Base-by-base conservation (phyloP, 1,140 invertebrate species). In the Antheraea mylitta region DNA sequence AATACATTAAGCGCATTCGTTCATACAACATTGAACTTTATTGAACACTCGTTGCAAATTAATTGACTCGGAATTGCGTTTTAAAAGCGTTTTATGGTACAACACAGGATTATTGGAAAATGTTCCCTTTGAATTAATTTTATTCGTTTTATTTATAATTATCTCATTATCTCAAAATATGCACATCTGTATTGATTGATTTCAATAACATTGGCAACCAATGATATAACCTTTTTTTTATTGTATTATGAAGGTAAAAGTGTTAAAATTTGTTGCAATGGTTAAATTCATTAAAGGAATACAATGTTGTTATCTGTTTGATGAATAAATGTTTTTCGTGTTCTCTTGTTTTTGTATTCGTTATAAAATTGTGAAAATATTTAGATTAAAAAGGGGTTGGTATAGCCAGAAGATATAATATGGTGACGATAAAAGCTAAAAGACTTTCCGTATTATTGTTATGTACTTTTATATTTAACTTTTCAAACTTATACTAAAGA, bases 81-180 rank as follows among this genome's bases (percentile, higher is more conserved):
- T 76, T 76, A 71, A 75, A 77, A 79, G 71, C 71, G 61, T 72
- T 82, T 70, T 76, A 76, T 68, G 75, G 73, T 70, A 70, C 75
- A 66, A 73, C 68, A 73, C 70, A 45, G 67, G 67, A 70, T 71
- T 73, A 72, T 76, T 36, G 69, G 63, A 69, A 73, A 73, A 74
- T 69, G 63, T 70, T 67, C 58, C n/a, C 64, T 16, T 13, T 64
- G 69, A 69, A 73, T 73, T 71, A 73, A 77, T 73, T 75, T 69
- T 66, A 75, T 75, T 77, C 68, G 53, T 64, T 71, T 53, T 70
- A 70, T 75, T 77, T 77, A 75, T 75, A 71, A 74, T 71, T 71
- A 73, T 71, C 69, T 64, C 22, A 68, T 71, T 30, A 30, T 30
- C 22, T 30, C 22, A 72, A 74, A 75, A 63, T 67, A 69, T 68